Evolutionary conservation across 2,888 invertebrate species (phyloP).

Genomic region (Mechanitis mazaeus): DNA sequence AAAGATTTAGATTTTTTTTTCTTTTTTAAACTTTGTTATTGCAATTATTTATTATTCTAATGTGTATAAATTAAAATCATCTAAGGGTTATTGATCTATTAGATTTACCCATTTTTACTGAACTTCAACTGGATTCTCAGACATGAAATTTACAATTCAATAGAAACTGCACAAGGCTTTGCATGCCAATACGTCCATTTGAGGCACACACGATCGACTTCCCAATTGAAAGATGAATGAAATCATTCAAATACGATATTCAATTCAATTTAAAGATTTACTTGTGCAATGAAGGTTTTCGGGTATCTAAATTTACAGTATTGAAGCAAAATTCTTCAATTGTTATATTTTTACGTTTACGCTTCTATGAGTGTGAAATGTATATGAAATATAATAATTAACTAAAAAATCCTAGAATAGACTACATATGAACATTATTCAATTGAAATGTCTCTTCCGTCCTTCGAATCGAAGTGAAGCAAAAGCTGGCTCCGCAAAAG

Average conservation of each 20-base stretch:
- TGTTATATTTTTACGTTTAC: not conserved
- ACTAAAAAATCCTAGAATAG: not conserved
- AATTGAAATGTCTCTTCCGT: conserved; percentile 68
- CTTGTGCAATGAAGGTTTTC: conserved; percentile 5
- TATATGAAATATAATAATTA: not conserved
- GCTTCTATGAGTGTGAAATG: not conserved
- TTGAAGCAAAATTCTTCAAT: conserved; percentile 6
- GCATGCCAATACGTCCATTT: conserved; percentile 74
- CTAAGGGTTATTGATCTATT: not conserved
- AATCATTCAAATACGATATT: conserved; percentile 58
- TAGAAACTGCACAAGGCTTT: conserved; percentile 72
- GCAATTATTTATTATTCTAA: not conserved
- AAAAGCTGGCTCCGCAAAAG: conserved; percentile 73
- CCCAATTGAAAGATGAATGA: conserved; percentile 69
- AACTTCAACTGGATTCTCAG: conserved; percentile 59
- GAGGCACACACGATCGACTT: conserved; percentile 69
- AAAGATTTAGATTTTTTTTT: conserved; percentile 7
- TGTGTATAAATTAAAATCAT: not conserved
- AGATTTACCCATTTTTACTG: conserved; percentile 27
- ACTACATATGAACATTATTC: conserved; percentile 67
- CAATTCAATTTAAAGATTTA: conserved; percentile 20
- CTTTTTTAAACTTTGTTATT: too few relatives aligned
- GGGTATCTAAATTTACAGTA: conserved; percentile 1
- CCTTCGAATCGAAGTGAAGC: conserved; percentile 66
- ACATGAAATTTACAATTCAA: conserved; percentile 73